Base-by-base conservation (phyloP, 2,797 vertebrate genomes). In the Rhyacichthys aspro region DNA sequence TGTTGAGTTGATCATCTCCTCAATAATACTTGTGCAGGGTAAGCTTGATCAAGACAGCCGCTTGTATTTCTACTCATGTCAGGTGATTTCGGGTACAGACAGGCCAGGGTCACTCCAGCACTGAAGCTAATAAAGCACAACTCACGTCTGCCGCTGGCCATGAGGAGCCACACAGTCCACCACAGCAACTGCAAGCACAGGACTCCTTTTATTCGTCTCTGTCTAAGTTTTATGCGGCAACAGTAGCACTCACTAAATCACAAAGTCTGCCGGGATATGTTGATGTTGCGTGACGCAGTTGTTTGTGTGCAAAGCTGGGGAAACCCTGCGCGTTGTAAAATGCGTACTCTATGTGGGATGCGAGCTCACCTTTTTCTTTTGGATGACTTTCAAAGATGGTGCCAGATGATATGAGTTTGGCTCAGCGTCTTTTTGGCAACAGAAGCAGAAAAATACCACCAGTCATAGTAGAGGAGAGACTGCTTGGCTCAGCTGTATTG, bases 311-410 rank as follows among this genome's bases (percentile, higher is more conserved):
- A 42, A 32, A 53, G 11, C 9, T 54, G 36, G 56, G 65, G 57
- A 72, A 70, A 53, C 45, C 61, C 55, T 64, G 48, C 47, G 43
- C 28, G 54, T 55, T 72, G 57, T 48, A 59, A 45, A 14, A 6
- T 39, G 50, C 68, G 58, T 72, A 62, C 68, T 67, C 50, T 72
- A 67, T 14, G 41, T 68, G 74, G 54, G 64, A 76, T 82, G 78
- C 67, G 56, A 67, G 46, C 63, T 86, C 79, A 86, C 75, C 74
- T 80, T 81, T 66, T 70, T 67, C 63, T 81, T 69, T 68, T 90
- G 89, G 86, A 87, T 88, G 89, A 89, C 89, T 88, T 90, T 90
- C 89, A 90, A 88, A 87, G 42, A 62, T 56, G 62, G 50, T 78
- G 78, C 76, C 77, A 73, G 73, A 81, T 80, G 74, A 87, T 82